phyloP scores from a whole-genome alignment of 2,797 vertebrate species.

The Nannoperca australis region DNA sequence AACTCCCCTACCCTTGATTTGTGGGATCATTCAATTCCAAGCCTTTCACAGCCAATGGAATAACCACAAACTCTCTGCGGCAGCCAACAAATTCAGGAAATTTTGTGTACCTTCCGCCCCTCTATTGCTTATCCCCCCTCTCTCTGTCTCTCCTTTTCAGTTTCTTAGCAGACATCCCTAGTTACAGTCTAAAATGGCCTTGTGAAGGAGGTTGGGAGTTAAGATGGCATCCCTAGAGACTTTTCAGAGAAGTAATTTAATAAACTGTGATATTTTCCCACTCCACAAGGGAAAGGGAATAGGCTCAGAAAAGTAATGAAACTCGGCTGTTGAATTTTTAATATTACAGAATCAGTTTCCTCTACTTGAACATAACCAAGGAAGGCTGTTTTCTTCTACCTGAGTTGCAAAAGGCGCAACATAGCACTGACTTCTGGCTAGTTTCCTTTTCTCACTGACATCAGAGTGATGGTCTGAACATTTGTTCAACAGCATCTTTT shows the following conservation, averaged over 20 bases:
- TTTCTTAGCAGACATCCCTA: constrained; percentile 79
- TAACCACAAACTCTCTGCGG: constrained; percentile 62
- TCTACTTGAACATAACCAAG: constrained; percentile 76
- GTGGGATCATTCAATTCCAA: constrained; percentile 57
- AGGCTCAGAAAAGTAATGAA: constrained; percentile 83
- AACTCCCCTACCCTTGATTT: constrained; percentile 50
- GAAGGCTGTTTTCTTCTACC: constrained; percentile 60
- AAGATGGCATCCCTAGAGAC: constrained; percentile 82
- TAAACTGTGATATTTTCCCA: constrained; percentile 83
- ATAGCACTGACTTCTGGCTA: constrained; percentile 49
- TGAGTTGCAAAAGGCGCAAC: constrained; percentile 55
- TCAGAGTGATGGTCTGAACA: constrained; percentile 50
- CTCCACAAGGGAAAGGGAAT: constrained; percentile 77
- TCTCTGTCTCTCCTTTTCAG: constrained; percentile 49
- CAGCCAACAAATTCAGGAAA: constrained; percentile 66
- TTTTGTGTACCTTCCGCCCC: constrained; percentile 54
- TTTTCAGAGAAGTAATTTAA: constrained; percentile 85
- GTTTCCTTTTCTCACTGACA: constrained; percentile 27
- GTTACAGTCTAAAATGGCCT: constrained; percentile 82
- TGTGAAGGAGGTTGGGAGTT: constrained; percentile 78
- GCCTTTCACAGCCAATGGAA: constrained; percentile 61
- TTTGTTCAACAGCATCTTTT: constrained; percentile 56
- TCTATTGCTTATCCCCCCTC: constrained; percentile 44
- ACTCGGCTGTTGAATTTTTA: constrained; percentile 84
- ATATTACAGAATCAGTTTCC: constrained; percentile 84